Evolutionary conservation across 2,888 invertebrate genomes (phyloP).

Genomic region (Drosophila tanythrix): DNA sequence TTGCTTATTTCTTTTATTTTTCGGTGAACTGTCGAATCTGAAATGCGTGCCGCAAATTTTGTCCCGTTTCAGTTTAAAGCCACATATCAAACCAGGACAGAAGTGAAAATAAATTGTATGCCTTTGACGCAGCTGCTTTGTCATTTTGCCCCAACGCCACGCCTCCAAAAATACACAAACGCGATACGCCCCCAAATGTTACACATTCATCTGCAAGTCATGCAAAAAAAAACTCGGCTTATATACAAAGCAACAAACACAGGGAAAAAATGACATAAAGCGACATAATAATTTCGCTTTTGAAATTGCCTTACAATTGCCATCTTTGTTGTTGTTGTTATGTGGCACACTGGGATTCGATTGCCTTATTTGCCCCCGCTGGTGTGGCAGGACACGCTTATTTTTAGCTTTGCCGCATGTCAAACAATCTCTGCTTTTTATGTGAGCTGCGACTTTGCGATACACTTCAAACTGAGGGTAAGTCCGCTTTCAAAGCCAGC

Average conservation of each 20-base stretch:
- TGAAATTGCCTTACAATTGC: conserved; percentile 79
- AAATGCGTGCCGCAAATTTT: conserved; percentile 47
- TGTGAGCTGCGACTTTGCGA: conserved; percentile 43
- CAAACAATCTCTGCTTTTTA: conserved; percentile 37
- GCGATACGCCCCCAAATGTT: conserved; percentile 28
- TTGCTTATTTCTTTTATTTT: conserved; percentile 17
- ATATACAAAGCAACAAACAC: conserved; percentile 12
- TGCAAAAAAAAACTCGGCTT: conserved; percentile 18
- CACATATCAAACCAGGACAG: conserved; percentile 65
- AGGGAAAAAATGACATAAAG: conserved; percentile 67
- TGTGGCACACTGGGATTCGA: conserved; percentile 40
- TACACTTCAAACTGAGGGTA: conserved; percentile 23
- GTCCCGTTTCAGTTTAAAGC: conserved; percentile 59
- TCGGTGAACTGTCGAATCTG: conserved; percentile 55
- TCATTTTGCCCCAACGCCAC: conserved; percentile 65
- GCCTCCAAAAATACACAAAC: conserved; percentile 27
- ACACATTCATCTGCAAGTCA: conserved; percentile 55
- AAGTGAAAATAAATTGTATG: conserved; percentile 74
- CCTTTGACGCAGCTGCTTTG: conserved; percentile 73
- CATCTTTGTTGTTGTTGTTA: conserved; percentile 29
- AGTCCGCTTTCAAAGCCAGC: neutral
- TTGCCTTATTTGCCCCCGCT: conserved; percentile 2
- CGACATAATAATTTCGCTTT: conserved; percentile 79
- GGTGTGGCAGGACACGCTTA: conserved; percentile 40
- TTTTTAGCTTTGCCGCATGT: conserved; percentile 59